A percentile compares a stretch with the other conserved stretches of the same genome.
Conservation (phyloP, 2,888 invertebrate genomes). For the Heliconius hortense region DNA sequence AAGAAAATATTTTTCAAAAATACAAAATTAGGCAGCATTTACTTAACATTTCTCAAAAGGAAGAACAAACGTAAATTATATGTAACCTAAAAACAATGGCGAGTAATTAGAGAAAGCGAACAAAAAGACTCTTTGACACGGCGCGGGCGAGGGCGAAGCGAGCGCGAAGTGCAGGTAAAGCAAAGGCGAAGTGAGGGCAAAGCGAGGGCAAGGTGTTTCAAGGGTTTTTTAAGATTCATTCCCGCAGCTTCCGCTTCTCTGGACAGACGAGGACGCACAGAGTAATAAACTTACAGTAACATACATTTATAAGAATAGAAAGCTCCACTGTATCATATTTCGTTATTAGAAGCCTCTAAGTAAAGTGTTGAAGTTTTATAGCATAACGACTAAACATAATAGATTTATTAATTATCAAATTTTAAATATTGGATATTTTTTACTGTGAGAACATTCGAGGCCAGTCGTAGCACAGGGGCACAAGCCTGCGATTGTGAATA, state of each 20-base stretch:
- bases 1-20: background rate
- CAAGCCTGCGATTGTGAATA: too few relatives aligned
- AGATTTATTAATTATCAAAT: too few relatives aligned
- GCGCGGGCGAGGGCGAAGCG: background rate
- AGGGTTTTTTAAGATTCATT: conserved; percentile 24
- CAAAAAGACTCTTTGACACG: conserved; percentile 23
- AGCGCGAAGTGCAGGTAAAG: background rate
- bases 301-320: background rate
- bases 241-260: conserved; percentile 19
- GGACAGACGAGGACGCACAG: conserved; percentile 12
- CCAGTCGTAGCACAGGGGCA: too few relatives aligned
- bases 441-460: too few relatives aligned
- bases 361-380: too few relatives aligned
- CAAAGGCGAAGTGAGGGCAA: background rate
- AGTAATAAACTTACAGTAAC: background rate
- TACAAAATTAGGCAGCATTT: conserved; percentile 1
- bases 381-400: too few relatives aligned
- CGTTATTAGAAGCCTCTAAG: too few relatives aligned
- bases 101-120: conserved; percentile 20
- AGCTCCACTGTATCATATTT: too few relatives aligned
- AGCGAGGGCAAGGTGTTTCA: conserved; percentile 6
- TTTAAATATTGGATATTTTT: too few relatives aligned
- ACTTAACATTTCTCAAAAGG: background rate
- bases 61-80: background rate
- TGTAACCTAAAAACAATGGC: conserved; percentile 19